Evolutionary conservation across 2,888 invertebrate genomes (phyloP).

Genomic region (Tortrix viridana): DNA sequence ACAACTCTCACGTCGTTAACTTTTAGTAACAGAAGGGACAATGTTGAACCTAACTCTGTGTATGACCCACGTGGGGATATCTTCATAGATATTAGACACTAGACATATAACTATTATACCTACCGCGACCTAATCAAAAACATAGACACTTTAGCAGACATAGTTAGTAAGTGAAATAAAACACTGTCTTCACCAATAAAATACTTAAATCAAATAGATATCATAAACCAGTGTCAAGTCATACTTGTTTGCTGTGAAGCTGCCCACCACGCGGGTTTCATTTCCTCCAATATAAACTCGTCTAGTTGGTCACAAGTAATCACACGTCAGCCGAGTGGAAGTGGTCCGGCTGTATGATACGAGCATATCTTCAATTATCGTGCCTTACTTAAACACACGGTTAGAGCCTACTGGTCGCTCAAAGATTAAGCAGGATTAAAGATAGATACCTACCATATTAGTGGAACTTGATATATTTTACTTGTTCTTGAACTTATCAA

Average conservation of each 20-base stretch:
- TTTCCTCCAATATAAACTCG: slow-evolving; percentile 55
- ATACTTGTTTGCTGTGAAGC: not conserved
- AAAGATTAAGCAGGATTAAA: slow-evolving; percentile 44
- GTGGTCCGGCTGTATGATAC: slow-evolving; percentile 68
- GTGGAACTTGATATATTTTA: no score
- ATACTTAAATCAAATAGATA: slow-evolving; percentile 17
- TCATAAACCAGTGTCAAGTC: not conserved
- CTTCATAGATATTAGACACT: no score
- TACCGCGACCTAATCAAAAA: no score
- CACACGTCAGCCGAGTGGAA: slow-evolving; percentile 65
- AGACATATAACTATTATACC: no score
- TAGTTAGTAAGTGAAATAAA: no score
- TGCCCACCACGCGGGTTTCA: slow-evolving; percentile 34
- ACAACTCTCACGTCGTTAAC: no score
- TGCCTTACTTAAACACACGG: slow-evolving; percentile 82
- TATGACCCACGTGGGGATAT: no score
- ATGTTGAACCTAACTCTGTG: no score
- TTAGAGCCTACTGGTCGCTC: slow-evolving; percentile 63
- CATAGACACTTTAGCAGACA: no score
- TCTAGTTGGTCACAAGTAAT: slow-evolving; percentile 54
- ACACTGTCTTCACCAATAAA: slow-evolving; percentile 1
- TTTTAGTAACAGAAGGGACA: no score
- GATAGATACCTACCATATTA: not conserved
- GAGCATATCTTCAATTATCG: slow-evolving; percentile 82
- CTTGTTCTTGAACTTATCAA: no score